phyloP scores from a whole-genome alignment of 2,888 invertebrate genomes.

The Philereme vetulata region DNA sequence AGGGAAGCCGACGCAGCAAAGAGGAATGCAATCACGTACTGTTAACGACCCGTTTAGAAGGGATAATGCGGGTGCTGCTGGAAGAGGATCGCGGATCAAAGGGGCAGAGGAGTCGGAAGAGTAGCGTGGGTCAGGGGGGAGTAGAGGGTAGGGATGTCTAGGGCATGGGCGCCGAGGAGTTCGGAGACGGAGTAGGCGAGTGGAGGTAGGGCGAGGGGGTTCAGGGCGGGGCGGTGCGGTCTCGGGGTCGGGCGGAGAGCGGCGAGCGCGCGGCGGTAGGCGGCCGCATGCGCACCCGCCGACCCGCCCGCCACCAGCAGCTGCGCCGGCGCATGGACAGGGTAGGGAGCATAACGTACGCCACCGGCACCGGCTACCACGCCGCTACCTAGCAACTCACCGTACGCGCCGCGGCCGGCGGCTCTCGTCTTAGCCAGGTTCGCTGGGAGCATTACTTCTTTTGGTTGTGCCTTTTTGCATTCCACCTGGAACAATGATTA shows the following conservation, averaged over 20 bases:
- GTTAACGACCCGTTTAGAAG: slow-evolving; percentile 56
- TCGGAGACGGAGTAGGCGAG: slow-evolving; percentile 81
- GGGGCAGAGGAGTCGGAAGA: slow-evolving; percentile 75
- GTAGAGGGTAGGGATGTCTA: slow-evolving; percentile 89
- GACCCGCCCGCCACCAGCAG: slow-evolving; percentile 70
- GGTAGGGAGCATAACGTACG: slow-evolving; percentile 86
- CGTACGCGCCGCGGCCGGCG: slow-evolving; percentile 97
- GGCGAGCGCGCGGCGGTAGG: slow-evolving; percentile 75
- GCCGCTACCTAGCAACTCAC: slow-evolving; percentile 96
- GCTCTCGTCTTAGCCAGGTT: slow-evolving; percentile 97
- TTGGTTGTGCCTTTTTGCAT: slow-evolving; percentile 99
- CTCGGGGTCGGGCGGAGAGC: slow-evolving; percentile 73
- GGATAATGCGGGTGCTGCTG: slow-evolving; percentile 80
- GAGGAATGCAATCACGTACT: slow-evolving; percentile 50
- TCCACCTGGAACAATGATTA: slow-evolving; percentile 91
- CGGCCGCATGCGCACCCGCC: slow-evolving; percentile 65
- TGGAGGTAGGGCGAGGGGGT: slow-evolving; percentile 70
- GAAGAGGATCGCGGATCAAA: slow-evolving; percentile 81
- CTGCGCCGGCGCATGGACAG: slow-evolving; percentile 82
- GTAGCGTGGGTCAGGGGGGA: slow-evolving; percentile 88
- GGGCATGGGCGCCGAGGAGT: slow-evolving; percentile 86
- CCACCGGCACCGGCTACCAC: slow-evolving; percentile 83
- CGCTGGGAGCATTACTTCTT: slow-evolving; percentile 99
- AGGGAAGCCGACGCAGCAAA: slow-evolving; percentile 50
- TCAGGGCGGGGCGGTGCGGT: slow-evolving; percentile 66